Evolutionary conservation across 2,888 invertebrate species (phyloP), one percentile per base, ranked within the genome.

Genomic region (Sycophila texana): DNA sequence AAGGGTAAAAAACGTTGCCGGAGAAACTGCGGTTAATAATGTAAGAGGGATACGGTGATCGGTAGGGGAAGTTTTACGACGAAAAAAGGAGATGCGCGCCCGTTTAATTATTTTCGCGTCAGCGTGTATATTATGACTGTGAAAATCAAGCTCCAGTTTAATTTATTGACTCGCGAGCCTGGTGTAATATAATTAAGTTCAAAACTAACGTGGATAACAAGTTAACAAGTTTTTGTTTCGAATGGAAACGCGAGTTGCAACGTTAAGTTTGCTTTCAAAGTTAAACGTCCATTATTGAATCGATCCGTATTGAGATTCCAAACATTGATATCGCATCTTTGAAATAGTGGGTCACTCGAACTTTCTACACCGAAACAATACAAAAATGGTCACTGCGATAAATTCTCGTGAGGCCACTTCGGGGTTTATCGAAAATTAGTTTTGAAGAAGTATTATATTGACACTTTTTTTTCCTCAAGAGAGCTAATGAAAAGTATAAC

Each of bases 221-320:
- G 63, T 63, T 16, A 30, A 39, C n/a, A 18, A 63, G 63, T 63
- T 63, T 63, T 63, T 63, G 63, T 18, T 63, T 13, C 1, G 16
- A 39, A 47, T 63, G 63, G 47, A n/a, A 39, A 47, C 47, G 63
- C 47, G n/a, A 39, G n/a, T n/a, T 12, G 16, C 39, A 18, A 18
- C 47, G 30, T 13, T n/a, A 63, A 63, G 63, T 39, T 63, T 63
- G 63, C 47, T 63, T 63, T 63, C 63, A 30, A 63, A 63, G 18
- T 63, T 39, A 39, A 18, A 63, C 47, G 53, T 53, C 53, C 47
- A 63, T 63, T 18, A 53, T 53, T n/a, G 53, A 53, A 53, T 53
- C n/a, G 39, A 63, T 63, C 47, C 39, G 18, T 18, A 63, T 63
- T 63, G 39, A 30, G 5, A 47, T 26, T 61, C 4, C n/a, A 61